A percentile compares a stretch with the other conserved stretches of the same genome.
These are phyloP conservation scores for Gobionotothen gibberifrons DNA, from an alignment of 2,797 vertebrate species.

Conservation along the genomic window DNA sequence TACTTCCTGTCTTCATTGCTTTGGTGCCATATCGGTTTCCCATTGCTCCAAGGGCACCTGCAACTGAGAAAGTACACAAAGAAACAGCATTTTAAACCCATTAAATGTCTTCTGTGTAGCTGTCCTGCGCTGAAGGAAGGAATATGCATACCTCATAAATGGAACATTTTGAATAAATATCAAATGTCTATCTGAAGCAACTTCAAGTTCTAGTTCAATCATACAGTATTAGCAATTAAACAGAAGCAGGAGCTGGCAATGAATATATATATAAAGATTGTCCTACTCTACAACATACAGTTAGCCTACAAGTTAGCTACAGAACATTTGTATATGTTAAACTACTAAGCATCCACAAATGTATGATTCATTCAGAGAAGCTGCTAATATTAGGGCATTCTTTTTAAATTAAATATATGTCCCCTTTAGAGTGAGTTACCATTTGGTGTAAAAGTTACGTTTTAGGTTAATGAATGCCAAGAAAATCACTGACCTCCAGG, in stretches of 20 bases:
- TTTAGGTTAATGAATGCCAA: neutral
- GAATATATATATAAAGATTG: too few relatives aligned
- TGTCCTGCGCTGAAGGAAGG: neutral
- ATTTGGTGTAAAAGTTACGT: neutral
- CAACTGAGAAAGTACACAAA: constrained; percentile 31
- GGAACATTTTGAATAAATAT: neutral
- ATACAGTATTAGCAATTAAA: too few relatives aligned
- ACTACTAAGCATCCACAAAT: neutral
- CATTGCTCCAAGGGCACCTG: constrained; percentile 69
- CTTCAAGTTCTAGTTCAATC: too few relatives aligned
- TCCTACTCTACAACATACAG: too few relatives aligned
- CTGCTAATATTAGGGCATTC: neutral
- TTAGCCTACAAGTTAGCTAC: too few relatives aligned
- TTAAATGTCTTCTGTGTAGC: neutral
- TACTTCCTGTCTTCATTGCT: constrained; percentile 77
- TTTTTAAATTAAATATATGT: neutral
- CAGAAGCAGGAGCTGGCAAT: too few relatives aligned
- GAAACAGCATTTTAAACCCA: neutral
- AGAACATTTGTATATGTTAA: too few relatives aligned
- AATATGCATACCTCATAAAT: neutral
- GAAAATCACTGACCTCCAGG: constrained; percentile 68
- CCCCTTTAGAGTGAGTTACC: neutral
- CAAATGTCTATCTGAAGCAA: neutral
- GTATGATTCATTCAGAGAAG: neutral
- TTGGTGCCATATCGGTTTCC: constrained; percentile 70